These are phyloP conservation scores for Urocynchramus pylzowi DNA, from an alignment of 2,113 vertebrate genomes.

Conservation along the genomic window DNA sequence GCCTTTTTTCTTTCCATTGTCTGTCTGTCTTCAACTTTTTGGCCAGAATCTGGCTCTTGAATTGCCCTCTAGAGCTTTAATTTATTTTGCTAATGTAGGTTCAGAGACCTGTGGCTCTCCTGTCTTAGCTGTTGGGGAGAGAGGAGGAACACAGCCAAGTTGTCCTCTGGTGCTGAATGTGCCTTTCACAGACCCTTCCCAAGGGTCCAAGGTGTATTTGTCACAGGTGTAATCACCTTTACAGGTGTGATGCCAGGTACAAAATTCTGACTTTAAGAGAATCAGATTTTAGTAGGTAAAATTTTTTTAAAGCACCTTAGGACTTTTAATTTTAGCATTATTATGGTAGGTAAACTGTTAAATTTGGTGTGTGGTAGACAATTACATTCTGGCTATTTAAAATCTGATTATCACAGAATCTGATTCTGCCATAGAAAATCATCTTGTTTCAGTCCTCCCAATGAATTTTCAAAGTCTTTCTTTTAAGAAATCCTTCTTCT, in stretches of 20 bases:
- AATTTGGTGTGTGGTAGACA: not conserved
- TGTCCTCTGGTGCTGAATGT: rapidly evolving
- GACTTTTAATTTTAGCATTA: not conserved
- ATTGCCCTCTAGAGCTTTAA: not conserved
- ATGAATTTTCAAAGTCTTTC: not conserved
- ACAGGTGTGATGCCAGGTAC: not conserved
- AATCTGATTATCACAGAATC: not conserved
- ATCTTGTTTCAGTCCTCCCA: not conserved
- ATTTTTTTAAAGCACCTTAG: not conserved
- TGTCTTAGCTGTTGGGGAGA: not conserved
- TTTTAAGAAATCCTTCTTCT: not conserved
- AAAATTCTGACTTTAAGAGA: not conserved
- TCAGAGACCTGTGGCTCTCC: not conserved
- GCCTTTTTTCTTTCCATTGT: not conserved
- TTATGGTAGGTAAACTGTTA: not conserved
- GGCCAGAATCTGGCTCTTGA: not conserved
- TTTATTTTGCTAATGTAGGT: not conserved
- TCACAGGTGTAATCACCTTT: not conserved
- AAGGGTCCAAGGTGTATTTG: not conserved
- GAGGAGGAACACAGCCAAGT: not conserved
- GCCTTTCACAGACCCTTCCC: not conserved
- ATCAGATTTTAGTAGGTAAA: not conserved
- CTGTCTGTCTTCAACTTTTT: not conserved
- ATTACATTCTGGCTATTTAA: not conserved
- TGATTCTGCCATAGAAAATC: not conserved